Conservation (phyloP, 2,113 vertebrate species). For the Engystomops pustulosus region DNA sequence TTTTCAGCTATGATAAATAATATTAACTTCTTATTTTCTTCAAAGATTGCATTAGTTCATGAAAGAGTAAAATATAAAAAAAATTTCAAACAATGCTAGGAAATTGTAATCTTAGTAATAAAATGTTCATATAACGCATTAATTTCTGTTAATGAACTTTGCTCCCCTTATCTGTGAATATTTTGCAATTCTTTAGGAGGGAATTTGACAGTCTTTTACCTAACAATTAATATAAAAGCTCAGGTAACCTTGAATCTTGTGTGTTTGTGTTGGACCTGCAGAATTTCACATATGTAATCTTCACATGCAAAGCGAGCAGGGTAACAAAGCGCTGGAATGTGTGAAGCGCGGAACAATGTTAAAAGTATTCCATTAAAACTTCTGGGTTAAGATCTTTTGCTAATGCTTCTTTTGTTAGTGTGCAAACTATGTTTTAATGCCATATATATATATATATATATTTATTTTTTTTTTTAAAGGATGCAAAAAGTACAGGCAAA, state of each 20-base stretch:
- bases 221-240: neutral
- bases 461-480: neutral
- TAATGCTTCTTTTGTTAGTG: conserved; percentile 11
- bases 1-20: too few relatives aligned
- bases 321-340: neutral
- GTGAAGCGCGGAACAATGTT: neutral
- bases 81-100: neutral
- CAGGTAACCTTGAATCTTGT: neutral
- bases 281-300: neutral
- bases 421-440: neutral
- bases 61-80: too few relatives aligned
- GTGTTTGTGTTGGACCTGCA: neutral
- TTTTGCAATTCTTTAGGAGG: neutral
- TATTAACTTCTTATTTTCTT: too few relatives aligned
- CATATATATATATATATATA: neutral
- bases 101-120: neutral
- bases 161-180: neutral
- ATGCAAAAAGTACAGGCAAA: too few relatives aligned
- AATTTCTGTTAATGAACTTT: neutral
- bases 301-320: neutral
- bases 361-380: neutral
- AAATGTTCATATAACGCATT: neutral
- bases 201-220: neutral
- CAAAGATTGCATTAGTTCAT: too few relatives aligned
- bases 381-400: conserved; percentile 22